Evolutionary conservation across 1,140 invertebrate genomes (phyloP), one percentile per base, ranked within the genome.

Genomic region (Macrostomum lignano): DNA sequence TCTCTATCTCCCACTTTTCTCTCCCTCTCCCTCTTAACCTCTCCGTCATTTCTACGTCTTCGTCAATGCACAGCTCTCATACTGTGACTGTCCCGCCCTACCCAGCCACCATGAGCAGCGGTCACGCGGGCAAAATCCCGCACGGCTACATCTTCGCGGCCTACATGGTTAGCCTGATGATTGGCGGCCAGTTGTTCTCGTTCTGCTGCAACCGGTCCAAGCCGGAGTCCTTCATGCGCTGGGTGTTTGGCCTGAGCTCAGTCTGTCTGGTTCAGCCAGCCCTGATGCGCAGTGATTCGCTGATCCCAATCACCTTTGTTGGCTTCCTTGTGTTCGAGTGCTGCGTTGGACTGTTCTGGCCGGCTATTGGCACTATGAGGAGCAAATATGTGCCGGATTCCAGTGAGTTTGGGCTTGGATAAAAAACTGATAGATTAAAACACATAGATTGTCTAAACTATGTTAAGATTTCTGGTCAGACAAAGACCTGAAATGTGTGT

Each of bases 301-400:
- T n/a, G n/a, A n/a, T n/a, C n/a, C n/a, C n/a, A n/a, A n/a, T n/a
- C n/a, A 62, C 67, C 19, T 69, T 66, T 40, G 24, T 52, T 11
- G 58, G 64, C 6, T 72, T 72, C 49, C 44, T 71, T 7, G 23
- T 68, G 3, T 64, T 69, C 46, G 70, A 72, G 49, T 44, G 67
- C 19, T 60, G 67, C 39, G 60, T 63, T 19, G 54, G 54, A 9
- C 45, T 58, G 36, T 58, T 58, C 32, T 58, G 54, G 52, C 52
- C 53, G 13, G 48, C 67, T 2, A 62, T 71, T 40, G 59, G 64
- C 5, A 68, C 61, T 35, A 53, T 71, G 38, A 55, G 68, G 33
- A 66, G 68, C 26, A 58, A 65, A 47, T 63, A 67, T 31, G 58
- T 71, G 13, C 67, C 68, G 5, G 69, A 71, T n/a, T n/a, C n/a